Evolutionary conservation across 2,888 invertebrate species (phyloP).

Genomic region (Luperina testacea): DNA sequence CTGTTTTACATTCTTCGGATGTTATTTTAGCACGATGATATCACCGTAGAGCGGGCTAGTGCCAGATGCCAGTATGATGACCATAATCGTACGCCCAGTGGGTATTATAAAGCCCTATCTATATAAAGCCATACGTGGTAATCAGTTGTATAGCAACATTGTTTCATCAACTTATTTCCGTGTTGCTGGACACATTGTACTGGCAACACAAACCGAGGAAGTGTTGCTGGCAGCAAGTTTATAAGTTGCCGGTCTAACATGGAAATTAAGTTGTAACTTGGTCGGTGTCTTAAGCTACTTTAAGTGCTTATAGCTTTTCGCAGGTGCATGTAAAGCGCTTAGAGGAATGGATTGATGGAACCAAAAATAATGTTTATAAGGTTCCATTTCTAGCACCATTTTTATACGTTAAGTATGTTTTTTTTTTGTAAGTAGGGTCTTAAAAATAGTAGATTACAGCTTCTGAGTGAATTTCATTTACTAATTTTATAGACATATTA

Average conservation of each 20-base stretch:
- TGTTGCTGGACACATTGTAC: background rate
- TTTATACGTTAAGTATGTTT: background rate
- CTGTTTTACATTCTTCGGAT: slow-evolving; percentile 15
- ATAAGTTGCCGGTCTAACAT: background rate
- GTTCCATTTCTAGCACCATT: background rate
- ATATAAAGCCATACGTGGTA: background rate
- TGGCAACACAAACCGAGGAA: background rate
- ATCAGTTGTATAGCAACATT: background rate
- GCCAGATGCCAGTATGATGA: background rate
- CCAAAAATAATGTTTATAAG: background rate
- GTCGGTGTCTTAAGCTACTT: background rate
- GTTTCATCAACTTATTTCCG: background rate
- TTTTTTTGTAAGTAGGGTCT: background rate
- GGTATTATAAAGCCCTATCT: background rate
- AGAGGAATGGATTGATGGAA: background rate
- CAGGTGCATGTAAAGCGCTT: background rate
- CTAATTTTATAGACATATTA: background rate
- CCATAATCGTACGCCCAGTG: background rate
- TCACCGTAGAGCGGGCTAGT: slow-evolving; percentile 14
- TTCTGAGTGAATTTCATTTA: background rate
- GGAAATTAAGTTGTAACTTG: slow-evolving; percentile 1
- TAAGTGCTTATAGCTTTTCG: background rate
- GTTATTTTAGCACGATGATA: slow-evolving; percentile 33
- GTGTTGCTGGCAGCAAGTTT: background rate
- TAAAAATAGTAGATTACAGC: background rate